A percentile compares a stretch with the other conserved stretches of the same genome.
Evolutionary conservation across 2,797 vertebrate species (phyloP).

Genomic region (Ptychadena robeensis): DNA sequence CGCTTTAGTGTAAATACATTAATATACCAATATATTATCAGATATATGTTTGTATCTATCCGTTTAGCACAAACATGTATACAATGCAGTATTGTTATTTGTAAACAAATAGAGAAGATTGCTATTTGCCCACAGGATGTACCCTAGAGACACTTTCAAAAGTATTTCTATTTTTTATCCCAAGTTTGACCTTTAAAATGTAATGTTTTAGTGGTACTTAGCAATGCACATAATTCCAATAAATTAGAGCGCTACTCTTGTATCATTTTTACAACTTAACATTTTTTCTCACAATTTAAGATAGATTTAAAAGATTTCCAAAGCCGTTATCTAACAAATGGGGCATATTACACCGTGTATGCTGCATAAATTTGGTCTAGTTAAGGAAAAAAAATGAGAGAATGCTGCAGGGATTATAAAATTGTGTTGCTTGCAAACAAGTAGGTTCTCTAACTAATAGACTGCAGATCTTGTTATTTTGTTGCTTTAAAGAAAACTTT

Average conservation of each 20-base stretch:
- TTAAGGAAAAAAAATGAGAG: slow-evolving; percentile 29
- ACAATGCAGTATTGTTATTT: slow-evolving; percentile 7
- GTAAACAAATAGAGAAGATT: slow-evolving; percentile 27
- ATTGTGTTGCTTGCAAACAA: slow-evolving; percentile 18
- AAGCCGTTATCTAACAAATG: slow-evolving; percentile 46
- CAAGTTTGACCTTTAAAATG: slow-evolving; percentile 49
- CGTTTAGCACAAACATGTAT: background rate
- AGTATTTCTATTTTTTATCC: slow-evolving; percentile 34
- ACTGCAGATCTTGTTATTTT: slow-evolving; percentile 13
- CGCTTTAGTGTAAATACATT: background rate
- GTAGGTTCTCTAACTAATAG: slow-evolving; percentile 19
- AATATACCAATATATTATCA: too few relatives aligned
- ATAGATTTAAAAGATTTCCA: slow-evolving; percentile 39
- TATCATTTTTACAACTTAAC: slow-evolving; percentile 38
- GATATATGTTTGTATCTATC: background rate
- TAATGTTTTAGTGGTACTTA: slow-evolving; percentile 39
- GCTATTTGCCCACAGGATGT: slow-evolving; percentile 9
- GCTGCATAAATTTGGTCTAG: slow-evolving; percentile 41
- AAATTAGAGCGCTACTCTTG: slow-evolving; percentile 26
- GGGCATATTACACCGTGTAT: slow-evolving; percentile 36
- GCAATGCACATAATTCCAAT: slow-evolving; percentile 53
- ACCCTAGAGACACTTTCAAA: slow-evolving; percentile 33
- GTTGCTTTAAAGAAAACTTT: background rate
- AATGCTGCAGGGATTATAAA: slow-evolving; percentile 27
- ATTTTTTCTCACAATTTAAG: slow-evolving; percentile 43